phyloP scores from a whole-genome alignment of 2,113 vertebrate species.

The Cyanistes caeruleus region DNA sequence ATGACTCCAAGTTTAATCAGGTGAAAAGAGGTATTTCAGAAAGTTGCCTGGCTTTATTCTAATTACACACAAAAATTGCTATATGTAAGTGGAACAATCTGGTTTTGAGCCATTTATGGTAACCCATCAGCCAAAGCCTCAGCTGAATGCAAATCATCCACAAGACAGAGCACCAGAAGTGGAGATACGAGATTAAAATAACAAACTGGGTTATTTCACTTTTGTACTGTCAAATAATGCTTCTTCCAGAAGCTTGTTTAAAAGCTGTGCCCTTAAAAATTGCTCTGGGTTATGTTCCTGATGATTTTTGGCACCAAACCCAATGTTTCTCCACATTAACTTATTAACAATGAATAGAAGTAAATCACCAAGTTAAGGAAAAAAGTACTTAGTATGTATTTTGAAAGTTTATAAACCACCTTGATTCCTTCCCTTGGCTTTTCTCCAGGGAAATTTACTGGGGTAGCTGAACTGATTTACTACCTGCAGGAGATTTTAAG shows the following conservation, averaged over 20 bases:
- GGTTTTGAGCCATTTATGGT: constrained; percentile 43
- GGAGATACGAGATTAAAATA: constrained; percentile 58
- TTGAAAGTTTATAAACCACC: constrained; percentile 54
- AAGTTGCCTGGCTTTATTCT: constrained; percentile 5
- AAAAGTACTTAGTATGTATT: constrained; percentile 35
- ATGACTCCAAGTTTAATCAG: constrained; percentile 1
- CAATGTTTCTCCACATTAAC: constrained; percentile 65
- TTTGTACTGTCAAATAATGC: constrained; percentile 67
- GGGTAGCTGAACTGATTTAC: constrained; percentile 32
- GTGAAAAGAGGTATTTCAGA: constrained; percentile 11
- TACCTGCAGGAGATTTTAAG: constrained; percentile 33
- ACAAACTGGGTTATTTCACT: constrained; percentile 59
- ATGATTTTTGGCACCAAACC: constrained; percentile 70
- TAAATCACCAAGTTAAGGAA: constrained; percentile 62
- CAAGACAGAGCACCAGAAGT: constrained; percentile 27
- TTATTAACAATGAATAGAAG: constrained; percentile 59
- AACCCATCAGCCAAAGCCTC: constrained; percentile 5
- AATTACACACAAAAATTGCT: neutral
- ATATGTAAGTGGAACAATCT: neutral
- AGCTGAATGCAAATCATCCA: constrained; percentile 38
- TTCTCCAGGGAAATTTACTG: constrained; percentile 20
- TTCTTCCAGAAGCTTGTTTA: constrained; percentile 74
- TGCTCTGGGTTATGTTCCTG: constrained; percentile 73
- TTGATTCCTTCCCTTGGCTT: constrained; percentile 38
- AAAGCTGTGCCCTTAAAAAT: constrained; percentile 62